These are phyloP conservation scores for Drosophila crucigera DNA, from an alignment of 2,888 invertebrate genomes.

Conservation along the genomic window DNA sequence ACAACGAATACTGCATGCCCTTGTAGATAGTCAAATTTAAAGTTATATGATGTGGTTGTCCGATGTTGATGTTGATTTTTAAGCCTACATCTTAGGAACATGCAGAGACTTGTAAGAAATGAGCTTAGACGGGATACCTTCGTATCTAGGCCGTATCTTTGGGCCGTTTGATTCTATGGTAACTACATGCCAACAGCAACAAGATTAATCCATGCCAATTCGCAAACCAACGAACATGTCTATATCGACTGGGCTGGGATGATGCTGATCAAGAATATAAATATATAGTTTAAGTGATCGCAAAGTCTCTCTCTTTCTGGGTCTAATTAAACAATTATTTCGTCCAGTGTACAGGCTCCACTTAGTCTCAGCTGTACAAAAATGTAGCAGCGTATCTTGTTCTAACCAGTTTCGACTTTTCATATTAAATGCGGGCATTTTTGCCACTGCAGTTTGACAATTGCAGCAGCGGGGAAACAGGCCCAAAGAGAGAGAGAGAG, in stretches of 20 bases:
- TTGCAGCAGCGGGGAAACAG: slow-evolving; percentile 17
- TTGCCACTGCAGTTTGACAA: slow-evolving; percentile 33
- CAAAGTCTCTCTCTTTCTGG: not conserved
- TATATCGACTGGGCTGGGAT: not conserved
- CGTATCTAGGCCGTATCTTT: too few relatives aligned
- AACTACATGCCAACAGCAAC: not conserved
- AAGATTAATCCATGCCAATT: not conserved
- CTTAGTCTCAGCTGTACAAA: slow-evolving; percentile 5
- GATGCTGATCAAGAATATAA: not conserved
- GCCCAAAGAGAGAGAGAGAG: not conserved
- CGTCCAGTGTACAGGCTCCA: slow-evolving; percentile 19
- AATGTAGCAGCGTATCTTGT: slow-evolving; percentile 23
- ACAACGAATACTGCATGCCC: not conserved
- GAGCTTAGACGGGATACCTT: not conserved
- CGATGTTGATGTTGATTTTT: not conserved
- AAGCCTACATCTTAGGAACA: not conserved
- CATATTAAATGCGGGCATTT: slow-evolving; percentile 32
- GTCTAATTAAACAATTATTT: slow-evolving; percentile 2
- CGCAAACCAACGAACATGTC: not conserved
- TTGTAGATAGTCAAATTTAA: not conserved
- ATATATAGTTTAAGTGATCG: not conserved
- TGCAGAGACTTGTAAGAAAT: not conserved
- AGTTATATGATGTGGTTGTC: not conserved
- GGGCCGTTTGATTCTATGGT: too few relatives aligned
- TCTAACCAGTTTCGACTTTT: slow-evolving; percentile 60